Percentiles rank a stretch among this genome's conserved stretches.
These are phyloP conservation scores for Oscheius myriophilus DNA, from an alignment of 2,888 invertebrate species.

Conservation along the genomic window DNA sequence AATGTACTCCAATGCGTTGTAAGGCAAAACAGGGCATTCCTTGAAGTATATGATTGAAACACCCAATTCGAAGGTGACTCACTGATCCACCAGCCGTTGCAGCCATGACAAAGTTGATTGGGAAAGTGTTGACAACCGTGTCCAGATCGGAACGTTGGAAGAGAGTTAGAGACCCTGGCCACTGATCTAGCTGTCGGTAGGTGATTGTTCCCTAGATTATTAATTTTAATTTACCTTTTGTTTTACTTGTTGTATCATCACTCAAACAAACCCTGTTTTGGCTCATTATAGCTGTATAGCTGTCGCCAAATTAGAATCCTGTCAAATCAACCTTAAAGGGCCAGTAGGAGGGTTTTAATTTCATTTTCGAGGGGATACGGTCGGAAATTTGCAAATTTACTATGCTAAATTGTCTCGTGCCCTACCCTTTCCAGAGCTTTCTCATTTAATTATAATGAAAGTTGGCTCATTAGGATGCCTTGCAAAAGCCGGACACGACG, in stretches of 20 bases:
- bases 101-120: slow-evolving; percentile 14
- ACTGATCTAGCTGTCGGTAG: slow-evolving; percentile 11
- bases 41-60: neutral
- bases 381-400: no score
- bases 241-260: neutral
- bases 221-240: neutral
- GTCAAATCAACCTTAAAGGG: no score
- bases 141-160: slow-evolving; percentile 6
- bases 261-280: no score
- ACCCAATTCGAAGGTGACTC: neutral
- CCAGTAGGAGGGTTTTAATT: no score
- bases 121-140: neutral
- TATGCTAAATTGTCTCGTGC: no score
- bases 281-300: no score
- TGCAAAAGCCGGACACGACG: no score
- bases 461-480: no score
- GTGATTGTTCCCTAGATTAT: slow-evolving; percentile 3
- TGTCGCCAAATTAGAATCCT: no score
- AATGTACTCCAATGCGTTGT: slow-evolving; percentile 8
- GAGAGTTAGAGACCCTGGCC: slow-evolving; percentile 1
- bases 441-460: no score
- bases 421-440: no score
- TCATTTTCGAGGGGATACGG: no score
- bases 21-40: slow-evolving; percentile 10
- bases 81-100: slow-evolving; percentile 23